Evolutionary conservation across 2,113 vertebrate genomes (phyloP).

Genomic region (Callorhinus ursinus): DNA sequence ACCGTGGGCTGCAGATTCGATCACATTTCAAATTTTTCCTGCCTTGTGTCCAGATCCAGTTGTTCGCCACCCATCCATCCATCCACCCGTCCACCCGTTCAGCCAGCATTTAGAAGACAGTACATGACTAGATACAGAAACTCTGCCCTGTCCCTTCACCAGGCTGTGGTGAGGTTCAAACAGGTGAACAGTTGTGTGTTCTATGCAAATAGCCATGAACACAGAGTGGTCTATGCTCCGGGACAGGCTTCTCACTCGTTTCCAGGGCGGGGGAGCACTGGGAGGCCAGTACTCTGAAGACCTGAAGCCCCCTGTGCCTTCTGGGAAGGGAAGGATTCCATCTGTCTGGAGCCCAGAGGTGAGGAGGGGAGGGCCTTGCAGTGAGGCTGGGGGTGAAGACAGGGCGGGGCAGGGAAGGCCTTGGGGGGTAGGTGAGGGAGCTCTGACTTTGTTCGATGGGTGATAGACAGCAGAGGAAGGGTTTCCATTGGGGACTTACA

Average conservation of each 20-base stretch:
- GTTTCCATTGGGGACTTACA: background rate
- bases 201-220: background rate
- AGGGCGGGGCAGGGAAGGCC: background rate
- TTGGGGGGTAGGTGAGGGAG: background rate
- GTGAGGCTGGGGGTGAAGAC: background rate
- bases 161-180: background rate
- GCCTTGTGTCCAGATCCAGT: background rate
- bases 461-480: background rate
- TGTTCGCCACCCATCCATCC: background rate
- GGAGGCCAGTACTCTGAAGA: background rate
- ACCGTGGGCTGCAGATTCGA: background rate
- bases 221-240: fast-evolving
- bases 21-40: background rate
- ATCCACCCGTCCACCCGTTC: background rate
- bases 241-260: background rate
- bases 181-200: no score
- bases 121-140: background rate
- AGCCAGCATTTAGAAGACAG: background rate
- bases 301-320: background rate
- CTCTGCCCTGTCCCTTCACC: background rate
- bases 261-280: background rate
- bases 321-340: background rate
- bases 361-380: background rate
- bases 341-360: background rate
- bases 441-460: background rate